Evolutionary conservation across 2,888 invertebrate genomes (phyloP).

Genomic region (Halictus quadricinctus): DNA sequence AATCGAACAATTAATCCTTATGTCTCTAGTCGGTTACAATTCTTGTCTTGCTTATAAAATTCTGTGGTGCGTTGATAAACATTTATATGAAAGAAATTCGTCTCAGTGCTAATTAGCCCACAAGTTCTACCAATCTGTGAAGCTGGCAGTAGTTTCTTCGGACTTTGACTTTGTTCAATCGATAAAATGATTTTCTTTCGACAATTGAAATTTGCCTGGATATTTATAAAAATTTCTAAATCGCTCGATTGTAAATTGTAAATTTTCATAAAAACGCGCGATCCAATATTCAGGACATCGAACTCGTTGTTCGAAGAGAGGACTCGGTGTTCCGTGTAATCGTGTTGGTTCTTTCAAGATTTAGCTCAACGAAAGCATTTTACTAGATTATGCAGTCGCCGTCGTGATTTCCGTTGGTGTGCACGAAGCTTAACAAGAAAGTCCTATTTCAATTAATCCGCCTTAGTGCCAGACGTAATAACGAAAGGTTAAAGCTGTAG

Average conservation of each 20-base stretch:
- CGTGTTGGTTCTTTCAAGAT: background rate
- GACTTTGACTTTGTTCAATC: background rate
- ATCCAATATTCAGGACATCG: background rate
- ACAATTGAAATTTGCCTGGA: background rate
- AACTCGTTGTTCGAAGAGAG: background rate
- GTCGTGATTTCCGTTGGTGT: background rate
- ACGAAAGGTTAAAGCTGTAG: background rate
- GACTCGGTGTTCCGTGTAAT: background rate
- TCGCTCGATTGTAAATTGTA: background rate
- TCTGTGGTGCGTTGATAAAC: background rate
- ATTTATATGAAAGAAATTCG: conserved; percentile 33
- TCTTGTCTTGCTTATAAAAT: background rate
- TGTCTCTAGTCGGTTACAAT: conserved; percentile 29
- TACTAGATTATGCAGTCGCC: background rate
- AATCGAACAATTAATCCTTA: conserved; percentile 47
- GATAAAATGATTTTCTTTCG: background rate
- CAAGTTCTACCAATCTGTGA: background rate
- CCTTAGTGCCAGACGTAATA: background rate
- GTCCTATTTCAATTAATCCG: background rate
- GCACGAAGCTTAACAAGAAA: conserved; percentile 3
- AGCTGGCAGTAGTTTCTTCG: background rate
- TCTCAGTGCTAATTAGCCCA: background rate
- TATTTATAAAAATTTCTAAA: background rate
- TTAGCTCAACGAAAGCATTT: background rate
- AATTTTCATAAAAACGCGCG: background rate